Conservation (phyloP, 2,888 invertebrate genomes). For the Leptura quadrifasciata region DNA sequence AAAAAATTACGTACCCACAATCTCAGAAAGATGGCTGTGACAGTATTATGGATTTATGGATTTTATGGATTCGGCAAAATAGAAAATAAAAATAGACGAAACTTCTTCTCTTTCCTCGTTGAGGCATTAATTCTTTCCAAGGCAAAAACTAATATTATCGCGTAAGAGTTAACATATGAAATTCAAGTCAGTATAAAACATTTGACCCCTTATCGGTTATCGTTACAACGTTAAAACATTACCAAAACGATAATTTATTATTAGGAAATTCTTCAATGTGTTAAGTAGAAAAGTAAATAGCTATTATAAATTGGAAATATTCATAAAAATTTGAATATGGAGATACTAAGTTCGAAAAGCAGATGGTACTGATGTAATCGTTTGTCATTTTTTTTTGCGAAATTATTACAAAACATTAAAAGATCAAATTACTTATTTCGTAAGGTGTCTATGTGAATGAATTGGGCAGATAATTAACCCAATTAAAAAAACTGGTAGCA, state of each 20-base stretch:
- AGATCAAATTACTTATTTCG: slow-evolving; percentile 13
- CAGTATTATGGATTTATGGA: no score
- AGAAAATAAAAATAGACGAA: no score
- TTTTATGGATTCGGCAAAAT: no score
- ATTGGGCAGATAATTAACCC: slow-evolving; percentile 9
- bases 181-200: not conserved
- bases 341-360: not conserved
- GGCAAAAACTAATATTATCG: not conserved
- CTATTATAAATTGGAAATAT: slow-evolving; percentile 8
- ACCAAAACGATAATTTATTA: not conserved
- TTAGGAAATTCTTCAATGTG: not conserved
- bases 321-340: slow-evolving; percentile 11
- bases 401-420: slow-evolving; percentile 28
- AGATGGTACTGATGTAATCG: slow-evolving; percentile 27
- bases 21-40: no score
- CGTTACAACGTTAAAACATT: not conserved
- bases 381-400: slow-evolving; percentile 26
- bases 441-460: slow-evolving; percentile 10
- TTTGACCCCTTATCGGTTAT: not conserved
- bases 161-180: not conserved
- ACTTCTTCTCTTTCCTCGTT: no score
- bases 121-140: no score
- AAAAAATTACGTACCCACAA: no score
- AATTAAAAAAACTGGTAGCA: not conserved
- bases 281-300: slow-evolving; percentile 4